These are phyloP conservation scores for Megatriorchis doriae DNA, from an alignment of 2,113 vertebrate species.

Conservation along the genomic window DNA sequence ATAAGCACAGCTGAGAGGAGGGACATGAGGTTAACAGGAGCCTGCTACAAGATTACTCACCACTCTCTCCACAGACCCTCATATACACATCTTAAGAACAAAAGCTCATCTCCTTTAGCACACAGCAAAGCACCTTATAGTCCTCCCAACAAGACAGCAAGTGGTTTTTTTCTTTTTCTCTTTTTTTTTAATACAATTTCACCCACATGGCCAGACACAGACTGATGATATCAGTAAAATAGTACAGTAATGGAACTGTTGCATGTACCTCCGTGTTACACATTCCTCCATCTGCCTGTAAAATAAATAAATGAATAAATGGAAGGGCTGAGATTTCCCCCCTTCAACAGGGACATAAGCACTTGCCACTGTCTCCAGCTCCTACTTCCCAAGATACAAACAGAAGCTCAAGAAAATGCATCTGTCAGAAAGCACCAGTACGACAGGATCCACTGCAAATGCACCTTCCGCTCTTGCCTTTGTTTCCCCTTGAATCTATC, in stretches of 20 bases:
- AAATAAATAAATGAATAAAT: neutral
- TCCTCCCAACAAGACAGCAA: neutral
- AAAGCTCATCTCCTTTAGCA: neutral
- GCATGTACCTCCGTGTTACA: neutral
- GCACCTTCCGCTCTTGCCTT: neutral
- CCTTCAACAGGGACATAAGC: neutral
- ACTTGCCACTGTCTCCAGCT: neutral
- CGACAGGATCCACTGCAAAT: neutral
- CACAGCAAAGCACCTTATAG: neutral
- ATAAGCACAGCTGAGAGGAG: neutral
- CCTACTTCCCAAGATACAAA: neutral
- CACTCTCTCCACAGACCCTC: neutral
- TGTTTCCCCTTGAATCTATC: neutral
- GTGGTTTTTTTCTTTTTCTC: rapidly evolving
- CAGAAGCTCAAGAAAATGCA: neutral
- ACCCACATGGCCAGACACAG: neutral
- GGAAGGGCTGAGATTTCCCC: neutral
- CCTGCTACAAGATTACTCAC: neutral
- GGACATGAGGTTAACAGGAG: neutral
- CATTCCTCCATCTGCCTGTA: neutral
- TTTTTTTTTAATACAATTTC: neutral
- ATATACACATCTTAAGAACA: neutral
- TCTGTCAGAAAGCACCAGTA: neutral
- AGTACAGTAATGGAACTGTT: neutral
- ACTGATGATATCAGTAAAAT: neutral